Evolutionary conservation across 2,797 vertebrate genomes (phyloP).

Genomic region (Hafferia zeledoni): DNA sequence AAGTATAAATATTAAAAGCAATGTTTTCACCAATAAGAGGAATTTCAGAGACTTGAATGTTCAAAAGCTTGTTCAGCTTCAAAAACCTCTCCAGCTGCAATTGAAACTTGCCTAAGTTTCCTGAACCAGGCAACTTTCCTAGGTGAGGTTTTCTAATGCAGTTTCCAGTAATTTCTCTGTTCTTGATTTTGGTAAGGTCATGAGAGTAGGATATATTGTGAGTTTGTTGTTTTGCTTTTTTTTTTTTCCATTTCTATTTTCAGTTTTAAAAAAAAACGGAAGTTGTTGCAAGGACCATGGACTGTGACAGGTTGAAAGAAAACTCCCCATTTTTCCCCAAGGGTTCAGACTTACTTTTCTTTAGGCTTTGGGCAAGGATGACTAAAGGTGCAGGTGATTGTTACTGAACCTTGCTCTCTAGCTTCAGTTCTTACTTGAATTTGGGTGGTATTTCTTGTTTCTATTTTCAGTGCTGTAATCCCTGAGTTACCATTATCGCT

Average conservation of each 20-base stretch:
- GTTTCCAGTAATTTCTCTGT: background rate
- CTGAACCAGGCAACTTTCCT: background rate
- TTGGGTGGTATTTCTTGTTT: background rate
- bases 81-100: background rate
- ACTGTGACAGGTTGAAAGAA: background rate
- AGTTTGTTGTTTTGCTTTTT: no score
- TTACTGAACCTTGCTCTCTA: background rate
- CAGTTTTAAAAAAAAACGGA: background rate
- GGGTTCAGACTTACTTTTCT: background rate
- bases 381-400: background rate
- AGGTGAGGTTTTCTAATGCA: background rate
- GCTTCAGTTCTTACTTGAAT: fast-evolving
- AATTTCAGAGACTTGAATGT: background rate
- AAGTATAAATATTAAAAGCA: background rate
- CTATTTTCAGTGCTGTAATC: background rate
- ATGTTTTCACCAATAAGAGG: background rate
- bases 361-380: background rate
- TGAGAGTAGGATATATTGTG: background rate
- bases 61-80: background rate
- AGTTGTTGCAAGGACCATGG: background rate
- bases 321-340: background rate
- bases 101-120: background rate
- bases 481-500: background rate
- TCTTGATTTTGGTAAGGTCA: background rate
- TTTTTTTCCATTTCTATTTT: background rate